phyloP scores from a whole-genome alignment of 2,888 invertebrate genomes.

The Cheiracanthium punctorium region DNA sequence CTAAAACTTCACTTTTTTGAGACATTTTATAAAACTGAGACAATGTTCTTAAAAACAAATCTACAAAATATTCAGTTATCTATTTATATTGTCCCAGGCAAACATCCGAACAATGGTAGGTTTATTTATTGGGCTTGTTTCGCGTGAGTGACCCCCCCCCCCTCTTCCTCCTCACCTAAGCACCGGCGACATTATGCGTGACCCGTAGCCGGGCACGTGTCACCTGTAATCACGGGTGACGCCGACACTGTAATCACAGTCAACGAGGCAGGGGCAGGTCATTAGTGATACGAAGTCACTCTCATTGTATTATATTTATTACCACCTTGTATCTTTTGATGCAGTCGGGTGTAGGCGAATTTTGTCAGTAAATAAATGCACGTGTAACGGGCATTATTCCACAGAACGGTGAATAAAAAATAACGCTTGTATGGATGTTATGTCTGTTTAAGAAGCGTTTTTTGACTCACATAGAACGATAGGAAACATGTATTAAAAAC shows the following conservation, averaged over 20 bases:
- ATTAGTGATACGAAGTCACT: neutral
- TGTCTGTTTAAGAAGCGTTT: too few species aligned
- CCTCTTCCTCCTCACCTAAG: neutral
- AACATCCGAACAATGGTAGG: neutral
- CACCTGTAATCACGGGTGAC: slow-evolving; percentile 67
- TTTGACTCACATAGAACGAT: too few species aligned
- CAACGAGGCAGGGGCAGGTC: slow-evolving; percentile 11
- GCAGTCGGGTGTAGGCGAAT: neutral
- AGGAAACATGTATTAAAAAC: too few species aligned
- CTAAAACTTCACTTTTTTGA: too few species aligned
- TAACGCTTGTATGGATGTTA: too few species aligned
- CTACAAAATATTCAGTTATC: too few species aligned
- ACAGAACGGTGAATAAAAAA: too few species aligned
- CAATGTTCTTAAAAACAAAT: too few species aligned
- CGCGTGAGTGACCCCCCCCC: slow-evolving; percentile 19
- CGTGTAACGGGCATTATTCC: neutral
- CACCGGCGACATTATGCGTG: slow-evolving; percentile 22
- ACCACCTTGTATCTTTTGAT: neutral
- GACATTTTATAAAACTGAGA: too few species aligned
- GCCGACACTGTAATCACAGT: slow-evolving; percentile 39
- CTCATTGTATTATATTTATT: neutral
- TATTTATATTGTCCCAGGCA: neutral
- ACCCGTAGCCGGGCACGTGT: slow-evolving; percentile 35
- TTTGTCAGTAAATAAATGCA: neutral
- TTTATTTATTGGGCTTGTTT: neutral